Conservation (phyloP, 2,113 vertebrate species). For the Mixornis gularis region DNA sequence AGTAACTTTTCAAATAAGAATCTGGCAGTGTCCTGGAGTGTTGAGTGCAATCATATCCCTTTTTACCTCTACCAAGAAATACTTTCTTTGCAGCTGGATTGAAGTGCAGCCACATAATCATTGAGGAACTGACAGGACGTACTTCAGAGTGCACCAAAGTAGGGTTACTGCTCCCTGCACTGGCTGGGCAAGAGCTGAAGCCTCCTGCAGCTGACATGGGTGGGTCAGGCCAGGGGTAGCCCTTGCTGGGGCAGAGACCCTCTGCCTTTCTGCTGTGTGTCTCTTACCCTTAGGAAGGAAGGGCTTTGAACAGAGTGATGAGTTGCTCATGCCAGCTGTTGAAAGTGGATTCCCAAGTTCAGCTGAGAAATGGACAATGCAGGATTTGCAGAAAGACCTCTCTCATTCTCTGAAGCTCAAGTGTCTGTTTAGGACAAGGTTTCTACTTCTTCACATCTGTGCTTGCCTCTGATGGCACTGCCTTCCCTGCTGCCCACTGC, state of each 20-base stretch:
- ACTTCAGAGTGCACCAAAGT: fast-evolving
- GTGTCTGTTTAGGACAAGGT: neutral
- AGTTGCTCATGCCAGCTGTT: neutral
- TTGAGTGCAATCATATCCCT: neutral
- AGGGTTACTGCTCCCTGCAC: neutral
- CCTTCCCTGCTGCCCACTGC: neutral
- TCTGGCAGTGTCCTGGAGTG: neutral
- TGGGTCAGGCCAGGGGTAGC: neutral
- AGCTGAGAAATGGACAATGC: neutral
- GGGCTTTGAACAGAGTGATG: neutral
- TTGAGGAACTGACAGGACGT: neutral
- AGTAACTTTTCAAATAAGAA: neutral
- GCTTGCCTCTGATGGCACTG: neutral
- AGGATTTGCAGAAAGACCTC: neutral
- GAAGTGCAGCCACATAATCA: neutral
- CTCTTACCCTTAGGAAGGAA: neutral
- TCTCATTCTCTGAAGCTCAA: neutral
- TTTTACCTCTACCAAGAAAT: neutral
- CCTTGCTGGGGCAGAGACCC: neutral
- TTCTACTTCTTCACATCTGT: neutral
- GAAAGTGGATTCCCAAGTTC: neutral
- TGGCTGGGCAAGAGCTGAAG: neutral
- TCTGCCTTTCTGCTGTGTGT: neutral
- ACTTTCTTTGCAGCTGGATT: neutral
- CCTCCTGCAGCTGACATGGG: neutral